phyloP scores from a whole-genome alignment of 2,888 invertebrate genomes.

The Ligdia adustata region DNA sequence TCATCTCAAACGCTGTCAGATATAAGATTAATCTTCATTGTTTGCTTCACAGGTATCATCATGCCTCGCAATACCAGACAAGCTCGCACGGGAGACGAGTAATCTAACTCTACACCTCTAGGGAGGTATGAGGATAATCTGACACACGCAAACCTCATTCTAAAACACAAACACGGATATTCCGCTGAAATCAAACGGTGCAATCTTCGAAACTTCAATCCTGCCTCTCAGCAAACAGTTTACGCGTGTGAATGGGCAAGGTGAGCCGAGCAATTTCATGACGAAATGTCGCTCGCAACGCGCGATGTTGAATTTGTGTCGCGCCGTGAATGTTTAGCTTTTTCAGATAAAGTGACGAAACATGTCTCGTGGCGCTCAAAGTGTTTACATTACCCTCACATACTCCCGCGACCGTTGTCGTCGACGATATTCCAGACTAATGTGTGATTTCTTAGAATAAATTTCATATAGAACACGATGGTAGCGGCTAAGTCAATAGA shows the following conservation, averaged over 20 bases:
- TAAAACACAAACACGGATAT: constrained; percentile 12
- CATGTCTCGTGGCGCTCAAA: constrained; percentile 60
- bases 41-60: background rate
- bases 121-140: background rate
- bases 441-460: constrained; percentile 58
- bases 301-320: constrained; percentile 31
- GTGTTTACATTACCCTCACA: constrained; percentile 71
- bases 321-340: constrained; percentile 52
- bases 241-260: constrained; percentile 50
- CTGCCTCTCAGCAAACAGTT: constrained; percentile 48
- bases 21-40: constrained; percentile 8
- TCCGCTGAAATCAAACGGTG: constrained; percentile 10
- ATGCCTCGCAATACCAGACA: background rate
- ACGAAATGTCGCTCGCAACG: constrained; percentile 42
- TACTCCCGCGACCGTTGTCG: constrained; percentile 40
- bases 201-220: constrained; percentile 31
- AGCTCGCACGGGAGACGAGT: background rate
- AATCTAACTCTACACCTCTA: background rate
- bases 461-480: constrained; percentile 39
- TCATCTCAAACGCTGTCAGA: constrained; percentile 2
- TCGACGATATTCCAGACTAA: constrained; percentile 57
- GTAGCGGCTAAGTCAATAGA: constrained; percentile 45
- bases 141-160: background rate
- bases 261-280: constrained; percentile 57
- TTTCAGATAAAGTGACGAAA: constrained; percentile 73